phyloP scores from a whole-genome alignment of 2,113 vertebrate genomes.

The Mungos mungo region DNA sequence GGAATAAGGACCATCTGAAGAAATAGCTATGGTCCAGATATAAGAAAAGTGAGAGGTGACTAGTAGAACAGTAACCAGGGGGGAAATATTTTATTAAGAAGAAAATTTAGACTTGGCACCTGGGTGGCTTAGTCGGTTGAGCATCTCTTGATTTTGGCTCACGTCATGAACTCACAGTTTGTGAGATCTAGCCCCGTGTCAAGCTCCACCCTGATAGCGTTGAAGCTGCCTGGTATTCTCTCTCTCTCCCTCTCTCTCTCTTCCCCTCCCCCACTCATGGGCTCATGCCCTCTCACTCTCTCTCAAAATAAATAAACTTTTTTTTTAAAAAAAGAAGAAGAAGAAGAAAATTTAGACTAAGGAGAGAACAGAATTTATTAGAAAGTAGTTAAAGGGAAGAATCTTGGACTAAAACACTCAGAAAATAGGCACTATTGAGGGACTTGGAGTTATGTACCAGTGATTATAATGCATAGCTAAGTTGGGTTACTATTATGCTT shows the following conservation, averaged over 20 bases:
- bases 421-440: not conserved
- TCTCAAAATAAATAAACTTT: too few species aligned
- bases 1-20: not conserved
- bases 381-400: not conserved
- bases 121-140: too few species aligned
- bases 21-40: not conserved
- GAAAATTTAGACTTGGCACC: not conserved
- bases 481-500: not conserved
- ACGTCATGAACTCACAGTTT: too few species aligned
- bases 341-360: slow-evolving; percentile 18
- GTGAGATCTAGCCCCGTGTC: too few species aligned
- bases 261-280: too few species aligned
- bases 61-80: not conserved
- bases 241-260: too few species aligned
- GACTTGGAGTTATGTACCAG: not conserved
- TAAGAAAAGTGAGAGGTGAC: not conserved
- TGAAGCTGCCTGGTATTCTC: too few species aligned
- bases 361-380: not conserved
- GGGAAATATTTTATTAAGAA: slow-evolving; percentile 3
- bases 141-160: too few species aligned
- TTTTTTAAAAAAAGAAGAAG: too few species aligned
- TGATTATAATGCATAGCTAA: not conserved
- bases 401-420: not conserved
- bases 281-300: too few species aligned
- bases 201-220: too few species aligned